phyloP scores from a whole-genome alignment of 2,888 invertebrate species.

The Lydus trimaculatus region DNA sequence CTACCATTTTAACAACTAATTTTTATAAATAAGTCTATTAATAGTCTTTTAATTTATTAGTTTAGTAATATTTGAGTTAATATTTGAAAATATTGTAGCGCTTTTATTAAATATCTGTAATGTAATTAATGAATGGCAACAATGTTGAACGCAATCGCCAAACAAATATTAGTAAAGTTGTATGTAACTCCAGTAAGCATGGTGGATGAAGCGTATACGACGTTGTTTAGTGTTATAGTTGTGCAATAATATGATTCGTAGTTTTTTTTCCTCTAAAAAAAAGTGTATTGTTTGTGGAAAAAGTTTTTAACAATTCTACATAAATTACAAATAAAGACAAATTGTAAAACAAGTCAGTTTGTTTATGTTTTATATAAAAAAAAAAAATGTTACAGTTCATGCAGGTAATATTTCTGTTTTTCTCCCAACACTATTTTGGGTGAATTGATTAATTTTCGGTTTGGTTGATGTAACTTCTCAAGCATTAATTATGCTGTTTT shows the following conservation, averaged over 20 bases:
- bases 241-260: constrained; percentile 29
- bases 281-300: background rate
- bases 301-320: background rate
- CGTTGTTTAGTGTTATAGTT: constrained; percentile 39
- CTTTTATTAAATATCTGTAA: background rate
- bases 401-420: constrained; percentile 1
- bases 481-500: background rate
- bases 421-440: background rate
- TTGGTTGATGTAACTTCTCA: background rate
- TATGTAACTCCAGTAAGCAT: constrained; percentile 46
- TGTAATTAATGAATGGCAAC: constrained; percentile 33
- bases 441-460: background rate
- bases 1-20: background rate
- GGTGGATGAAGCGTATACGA: constrained; percentile 44
- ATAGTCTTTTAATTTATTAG: background rate
- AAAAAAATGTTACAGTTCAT: background rate
- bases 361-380: background rate
- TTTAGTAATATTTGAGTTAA: background rate
- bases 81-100: background rate
- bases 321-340: background rate
- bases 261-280: constrained; percentile 12
- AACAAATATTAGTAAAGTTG: constrained; percentile 49
- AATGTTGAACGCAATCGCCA: constrained; percentile 44
- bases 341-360: background rate
- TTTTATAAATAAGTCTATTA: background rate